Evolutionary conservation across 2,113 vertebrate species (phyloP), one percentile per base, ranked within the genome.

Genomic region (Heloderma charlesbogerti): DNA sequence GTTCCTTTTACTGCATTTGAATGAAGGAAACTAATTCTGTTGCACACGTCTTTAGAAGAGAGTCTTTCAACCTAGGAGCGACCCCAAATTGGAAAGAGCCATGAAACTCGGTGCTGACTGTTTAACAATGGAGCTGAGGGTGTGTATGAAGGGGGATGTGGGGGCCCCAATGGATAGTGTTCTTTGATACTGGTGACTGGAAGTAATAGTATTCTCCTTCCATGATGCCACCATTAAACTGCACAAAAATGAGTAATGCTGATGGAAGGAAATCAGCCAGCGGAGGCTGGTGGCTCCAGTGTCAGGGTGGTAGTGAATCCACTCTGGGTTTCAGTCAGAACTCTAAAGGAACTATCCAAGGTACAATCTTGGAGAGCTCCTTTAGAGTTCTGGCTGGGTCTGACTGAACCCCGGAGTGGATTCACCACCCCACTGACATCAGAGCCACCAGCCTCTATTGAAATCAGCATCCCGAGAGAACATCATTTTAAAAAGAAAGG

Each of bases 1-100:
- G 66, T 16, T 74, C 75, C 10, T 40, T 80, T 86, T 37, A 16
- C 82, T 92, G 87, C 67, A 60, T 86, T 51, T 86, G 87, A 89
- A 89, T 27, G 75, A 84, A 79, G 48, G 66, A n/a, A 78, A 80
- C 20, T 9, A 60, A 63, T 48, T 80, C 84, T 37, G 20, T 45
- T 60, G 87, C 82, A 45, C 75, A 71, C 72, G 48, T 13, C 84
- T 63, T 48, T 78, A 1, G 79, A 88, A 37, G 63, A 43, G 31
- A 25, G 69, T 12, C 79, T 86, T 86, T 79, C 74, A 7, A 25
- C 34, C 74, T 29, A 40, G 63, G 45, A 80, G 40, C 13, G 75
- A 71, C 48, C 45, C 75, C 22, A 57, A 90, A 90, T 31, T 54
- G 66, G 75, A 79, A 72, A 71, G 27, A 57, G 43, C 37, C 8